Base-by-base conservation (phyloP, 2,113 vertebrate genomes). In the Amazona vittata region DNA sequence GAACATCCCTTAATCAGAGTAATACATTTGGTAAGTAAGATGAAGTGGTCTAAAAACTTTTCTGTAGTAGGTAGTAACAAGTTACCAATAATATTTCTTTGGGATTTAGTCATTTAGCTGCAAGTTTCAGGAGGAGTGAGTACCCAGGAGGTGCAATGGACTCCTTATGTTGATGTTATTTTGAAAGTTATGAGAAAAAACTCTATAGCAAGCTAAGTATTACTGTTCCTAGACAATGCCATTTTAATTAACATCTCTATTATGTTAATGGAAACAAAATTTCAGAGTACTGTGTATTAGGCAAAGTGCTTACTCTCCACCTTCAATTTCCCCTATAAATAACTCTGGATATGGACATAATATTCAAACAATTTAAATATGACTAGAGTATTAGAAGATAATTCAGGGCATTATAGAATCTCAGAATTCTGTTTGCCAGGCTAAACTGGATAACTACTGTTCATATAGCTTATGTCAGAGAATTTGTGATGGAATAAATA, bases 141-240 rank as follows among this genome's bases (percentile, higher is more conserved):
- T 91, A 64, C 21, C 33, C 62, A 78, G 60, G 81, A 94, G 59
- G 64, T 96, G 46, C 6, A 4, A 21, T 16, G 33, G 69, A 52
- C 24, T 65, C 59, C 47, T 95, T 84, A 50, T 69, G 47, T 47
- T 94, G 43, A 74, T 80, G 49, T 14, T 83, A 16, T 73, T 86
- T 91, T 94, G 89, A 96, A 93, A 63, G 63, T 67, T 28, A 28
- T 6, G 11, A 52, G 25, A 55, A 78, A 81, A 95, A 94, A 90
- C 13, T 82, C 47, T 65, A 43, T 3, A 39, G 19, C 8, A 79
- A 76, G 15, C 24, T 71, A 49, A 35, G 5, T 8, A 50, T 73
- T 63, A 52, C 20, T 94, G 91, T 73, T 89, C 35, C 77, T 77
- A n/a, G 62, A 53, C 60, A 65, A 73, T 75, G 35, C 52, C 26